Evolutionary conservation across 2,888 invertebrate genomes (phyloP).

Genomic region (Drosophila melanocephala): DNA sequence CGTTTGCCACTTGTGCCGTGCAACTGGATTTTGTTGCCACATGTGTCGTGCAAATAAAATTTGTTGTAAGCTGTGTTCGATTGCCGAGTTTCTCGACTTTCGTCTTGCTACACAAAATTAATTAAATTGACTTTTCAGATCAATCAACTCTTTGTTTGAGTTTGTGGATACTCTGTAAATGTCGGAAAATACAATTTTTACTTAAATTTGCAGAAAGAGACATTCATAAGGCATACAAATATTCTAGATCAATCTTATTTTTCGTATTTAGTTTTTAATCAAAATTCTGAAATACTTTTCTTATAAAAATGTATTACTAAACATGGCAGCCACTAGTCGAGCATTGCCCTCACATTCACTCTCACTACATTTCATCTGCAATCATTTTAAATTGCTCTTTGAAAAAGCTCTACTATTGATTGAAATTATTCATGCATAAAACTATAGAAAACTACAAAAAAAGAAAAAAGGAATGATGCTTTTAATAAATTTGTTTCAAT

Average conservation of each 20-base stretch:
- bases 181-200: background rate
- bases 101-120: background rate
- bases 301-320: background rate
- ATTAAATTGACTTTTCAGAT: constrained; percentile 11
- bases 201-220: background rate
- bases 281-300: background rate
- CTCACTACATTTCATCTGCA: background rate
- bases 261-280: background rate
- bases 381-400: background rate
- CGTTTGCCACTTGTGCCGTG: constrained; percentile 1
- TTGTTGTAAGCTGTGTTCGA: constrained; percentile 2
- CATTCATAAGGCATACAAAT: background rate
- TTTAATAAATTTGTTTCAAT: background rate
- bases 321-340: background rate
- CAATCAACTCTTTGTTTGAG: background rate
- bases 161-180: background rate
- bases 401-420: background rate
- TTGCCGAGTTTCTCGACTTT: constrained; percentile 12
- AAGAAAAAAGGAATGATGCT: background rate
- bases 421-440: constrained; percentile 1
- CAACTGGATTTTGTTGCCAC: background rate
- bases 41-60: background rate
- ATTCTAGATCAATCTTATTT: background rate
- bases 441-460: background rate
- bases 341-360: background rate